These are phyloP conservation scores for Pentalonia nigronervosa DNA, from an alignment of 1,140 invertebrate species.

Conservation along the genomic window DNA sequence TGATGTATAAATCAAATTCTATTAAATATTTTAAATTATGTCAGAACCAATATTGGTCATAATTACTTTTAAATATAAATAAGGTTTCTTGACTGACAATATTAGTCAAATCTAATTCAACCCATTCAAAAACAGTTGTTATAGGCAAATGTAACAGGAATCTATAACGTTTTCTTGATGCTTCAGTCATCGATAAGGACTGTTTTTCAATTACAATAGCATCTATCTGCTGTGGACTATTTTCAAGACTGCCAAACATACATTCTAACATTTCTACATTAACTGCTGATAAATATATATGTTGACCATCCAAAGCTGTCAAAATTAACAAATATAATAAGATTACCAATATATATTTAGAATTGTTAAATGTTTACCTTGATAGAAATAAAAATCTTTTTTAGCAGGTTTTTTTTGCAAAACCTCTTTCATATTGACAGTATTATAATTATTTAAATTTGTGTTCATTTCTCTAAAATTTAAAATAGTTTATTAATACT, in stretches of 20 bases:
- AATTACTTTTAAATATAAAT: constrained; percentile 72
- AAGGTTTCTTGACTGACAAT: constrained; percentile 74
- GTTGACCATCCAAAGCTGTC: constrained; percentile 85
- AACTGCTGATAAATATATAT: constrained; percentile 89
- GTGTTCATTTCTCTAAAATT: background rate
- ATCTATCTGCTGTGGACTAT: constrained; percentile 76
- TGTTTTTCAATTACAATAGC: constrained; percentile 85
- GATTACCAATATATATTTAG: background rate
- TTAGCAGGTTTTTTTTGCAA: background rate
- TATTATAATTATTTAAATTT: background rate
- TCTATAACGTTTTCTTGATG: constrained; percentile 76
- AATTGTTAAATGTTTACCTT: constrained; percentile 48
- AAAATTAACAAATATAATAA: constrained; percentile 61
- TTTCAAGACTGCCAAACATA: constrained; percentile 82
- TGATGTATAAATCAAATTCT: background rate
- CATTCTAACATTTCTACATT: constrained; percentile 90
- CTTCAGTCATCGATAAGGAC: constrained; percentile 82
- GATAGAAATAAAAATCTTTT: constrained; percentile 62
- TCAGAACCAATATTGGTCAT: background rate
- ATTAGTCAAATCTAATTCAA: constrained; percentile 83
- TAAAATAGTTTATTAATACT: background rate
- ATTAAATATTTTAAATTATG: background rate
- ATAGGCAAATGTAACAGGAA: constrained; percentile 90
- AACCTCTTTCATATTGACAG: background rate
- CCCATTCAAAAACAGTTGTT: constrained; percentile 87